Evolutionary conservation across 2,888 invertebrate genomes (phyloP), one percentile per base, ranked within the genome.

Genomic region (Macrosiphum euphorbiae): DNA sequence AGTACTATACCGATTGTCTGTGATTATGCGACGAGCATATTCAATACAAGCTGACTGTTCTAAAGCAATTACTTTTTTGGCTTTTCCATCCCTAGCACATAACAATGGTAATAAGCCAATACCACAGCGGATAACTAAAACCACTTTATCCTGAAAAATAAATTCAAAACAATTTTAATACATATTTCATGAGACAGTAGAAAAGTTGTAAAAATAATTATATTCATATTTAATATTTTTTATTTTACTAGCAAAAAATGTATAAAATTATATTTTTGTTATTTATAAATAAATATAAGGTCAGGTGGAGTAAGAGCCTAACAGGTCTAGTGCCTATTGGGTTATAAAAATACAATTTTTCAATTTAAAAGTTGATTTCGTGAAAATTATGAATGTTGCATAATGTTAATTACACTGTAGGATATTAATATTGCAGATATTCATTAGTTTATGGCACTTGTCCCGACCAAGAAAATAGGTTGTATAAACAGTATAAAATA

Each of bases 41-140:
- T 90, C 94, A 61, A 90, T 90, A 90, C 94, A 94, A 24, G 85
- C 47, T 7, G 90, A 90, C 41, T 90, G 20, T 86, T 94, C 94
- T 61, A 94, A 87, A 28, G 61, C 94, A 28, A 94, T 94, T 20
- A 94, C 90, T 87, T 44, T 90, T 94, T 61, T 58, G 20, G 94
- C 94, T 41, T 1, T 4, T 3, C 94, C 94, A 86, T 52, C 28
- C 50, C 86, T 85, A 67, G 67, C 67, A 90, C 94, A 94, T 47
- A 94, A 50, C 86, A 94, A 28, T 28, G 94, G 90, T 90, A 94
- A 94, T 67, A 94, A 94, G 3, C 94, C 94, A 50, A 94, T 52
- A 47, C 94, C 94, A 58, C 85, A 24, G 28, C 94, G 84, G 0
- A 94, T 10, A 61, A 94, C 94, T 86, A 94, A 61, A n/a, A 94